Evolutionary conservation across 2,113 vertebrate genomes (phyloP), one percentile per base, ranked within the genome.

Genomic region (Crotophaga sulcirostris): DNA sequence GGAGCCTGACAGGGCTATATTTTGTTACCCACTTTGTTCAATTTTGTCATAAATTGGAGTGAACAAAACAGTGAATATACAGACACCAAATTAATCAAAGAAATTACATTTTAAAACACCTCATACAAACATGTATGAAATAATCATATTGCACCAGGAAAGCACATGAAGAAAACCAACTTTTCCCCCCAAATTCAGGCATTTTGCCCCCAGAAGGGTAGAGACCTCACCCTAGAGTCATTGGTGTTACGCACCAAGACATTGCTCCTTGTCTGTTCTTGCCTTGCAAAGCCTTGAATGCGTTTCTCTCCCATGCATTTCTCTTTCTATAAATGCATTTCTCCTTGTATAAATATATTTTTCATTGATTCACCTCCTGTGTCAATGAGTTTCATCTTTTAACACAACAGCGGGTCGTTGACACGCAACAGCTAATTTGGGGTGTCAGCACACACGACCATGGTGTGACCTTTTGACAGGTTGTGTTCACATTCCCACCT

Each of bases 81-180:
- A 96, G 97, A 97, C 85, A 95, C 93, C 95, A 89, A 97, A 97
- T 97, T 98, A 97, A 98, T 97, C 97, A 97, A 89, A 92, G 80
- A 56, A 64, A 95, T 96, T 97, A 94, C 87, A 90, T 76, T 97
- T 96, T 97, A 96, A 77, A 97, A 85, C 66, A 44, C 82, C n/a
- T 94, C 95, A 78, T 76, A 70, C 91, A 91, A 94, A 95, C 42
- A 93, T 26, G 44, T 84, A 62, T 52, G 62, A 82, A 95, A 93
- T 68, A 79, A 86, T 87, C 95, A 77, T 21, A 17, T 58, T 11
- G 59, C 42, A 20, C 88, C 75, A 91, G 76, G 79, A 67, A 95
- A 87, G 49, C 31, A 28, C 45, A 44, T 0, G 60, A 78, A 76
- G 66, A 58, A 93, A 93, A 13, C 5, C 67, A 82, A 4, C 24